Evolutionary conservation across 35 echinoderm and acorn worm genomes (phyloP), one percentile per base, ranked within the genome.

Genomic region (Stichopus chloronotus): DNA sequence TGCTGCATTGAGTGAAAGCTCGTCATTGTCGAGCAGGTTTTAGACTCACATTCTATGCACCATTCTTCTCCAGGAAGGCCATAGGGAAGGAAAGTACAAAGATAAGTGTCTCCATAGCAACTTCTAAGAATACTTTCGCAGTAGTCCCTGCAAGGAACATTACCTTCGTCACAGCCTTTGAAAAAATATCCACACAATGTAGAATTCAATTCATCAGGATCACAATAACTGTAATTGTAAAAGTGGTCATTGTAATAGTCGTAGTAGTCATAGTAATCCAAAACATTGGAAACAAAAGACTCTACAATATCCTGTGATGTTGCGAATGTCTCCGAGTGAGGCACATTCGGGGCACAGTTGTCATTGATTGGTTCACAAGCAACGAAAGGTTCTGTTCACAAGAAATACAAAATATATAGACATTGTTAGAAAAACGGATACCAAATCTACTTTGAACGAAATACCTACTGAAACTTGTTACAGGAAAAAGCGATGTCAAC

Each of bases 331-430:
- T 88, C 63, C 7, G 58, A 59, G 55, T 88, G 65, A 59, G 86
- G 86, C 0, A 88, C 13, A 53, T 30, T 63, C 13, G n/a, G 6
- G 1, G 9, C 57, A 53, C 86, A 88, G 23, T 13, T 23, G 9
- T 5, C 14, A 59, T 88, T 88, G n/a, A 88, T 59, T 25, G 58
- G 21, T 88, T 88, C 86, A 72, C 86, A 88, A n/a, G n/a, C n/a
- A n/a, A n/a, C 53, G 4, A n/a, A n/a, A n/a, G n/a, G n/a, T n/a
- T n/a, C n/a, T n/a, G n/a, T n/a, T n/a, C n/a, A n/a, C n/a, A n/a
- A n/a, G n/a, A n/a, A n/a, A n/a, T n/a, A n/a, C n/a, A n/a, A n/a
- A n/a, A n/a, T n/a, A n/a, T n/a, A n/a, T n/a, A n/a, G n/a, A n/a
- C n/a, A n/a, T n/a, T n/a, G n/a, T n/a, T n/a, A n/a, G n/a, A n/a